These are phyloP conservation scores for Morbakka virulenta DNA, from an alignment of 30 jellyfish, hydroid and myxozoan species.

Conservation along the genomic window DNA sequence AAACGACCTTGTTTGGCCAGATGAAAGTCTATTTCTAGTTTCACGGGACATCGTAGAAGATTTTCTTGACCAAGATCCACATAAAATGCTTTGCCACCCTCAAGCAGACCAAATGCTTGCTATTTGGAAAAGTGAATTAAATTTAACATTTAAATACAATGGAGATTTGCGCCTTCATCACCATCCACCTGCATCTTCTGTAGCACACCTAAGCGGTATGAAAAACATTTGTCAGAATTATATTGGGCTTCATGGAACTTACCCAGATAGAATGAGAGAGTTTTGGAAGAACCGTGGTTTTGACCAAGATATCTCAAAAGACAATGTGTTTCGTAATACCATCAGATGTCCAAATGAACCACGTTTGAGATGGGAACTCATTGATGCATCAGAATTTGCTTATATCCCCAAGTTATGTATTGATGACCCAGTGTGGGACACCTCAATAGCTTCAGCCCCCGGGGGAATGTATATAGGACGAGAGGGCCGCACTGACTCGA, in stretches of 20 bases:
- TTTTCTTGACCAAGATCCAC: conserved; percentile 47
- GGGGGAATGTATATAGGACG: conserved; percentile 49
- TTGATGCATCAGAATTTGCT: conserved; percentile 68
- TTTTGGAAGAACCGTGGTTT: conserved; percentile 48
- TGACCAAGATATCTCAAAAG: too few species aligned
- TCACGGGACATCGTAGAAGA: conserved; percentile 26
- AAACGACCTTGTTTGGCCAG: conserved; percentile 55
- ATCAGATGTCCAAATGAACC: too few species aligned
- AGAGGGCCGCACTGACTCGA: too few species aligned
- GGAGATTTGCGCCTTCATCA: conserved; percentile 78
- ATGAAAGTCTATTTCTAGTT: conserved; percentile 56
- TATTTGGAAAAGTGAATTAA: conserved; percentile 42
- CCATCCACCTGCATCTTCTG: conserved; percentile 48
- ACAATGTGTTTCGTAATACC: too few species aligned
- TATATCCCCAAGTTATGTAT: conserved; percentile 72
- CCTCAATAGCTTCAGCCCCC: conserved; percentile 40
- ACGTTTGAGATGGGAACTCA: too few species aligned
- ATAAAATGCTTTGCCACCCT: conserved; percentile 35
- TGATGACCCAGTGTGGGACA: conserved; percentile 82
- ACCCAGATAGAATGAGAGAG: conserved; percentile 49
- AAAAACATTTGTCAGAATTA: conserved; percentile 47
- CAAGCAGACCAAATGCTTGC: conserved; percentile 75
- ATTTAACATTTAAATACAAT: conserved; percentile 28
- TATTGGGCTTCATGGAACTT: conserved; percentile 81
- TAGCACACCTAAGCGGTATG: conserved; percentile 20